Conservation (phyloP, 2,888 invertebrate genomes). For the Idaea biselata region DNA sequence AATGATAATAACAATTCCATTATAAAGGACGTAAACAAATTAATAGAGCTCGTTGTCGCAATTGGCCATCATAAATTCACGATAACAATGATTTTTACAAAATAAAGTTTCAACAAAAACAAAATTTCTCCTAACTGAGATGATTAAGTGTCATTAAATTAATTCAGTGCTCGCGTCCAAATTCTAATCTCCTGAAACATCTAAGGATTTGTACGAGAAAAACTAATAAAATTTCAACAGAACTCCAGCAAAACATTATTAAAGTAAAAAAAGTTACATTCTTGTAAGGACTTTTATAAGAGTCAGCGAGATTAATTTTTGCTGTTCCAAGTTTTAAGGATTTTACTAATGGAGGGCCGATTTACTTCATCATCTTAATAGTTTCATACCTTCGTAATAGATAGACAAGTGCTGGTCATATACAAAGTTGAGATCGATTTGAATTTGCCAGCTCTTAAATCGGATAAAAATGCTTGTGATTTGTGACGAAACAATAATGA, state of each 20-base stretch:
- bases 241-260: slow-evolving; percentile 1
- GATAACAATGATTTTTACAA: background rate
- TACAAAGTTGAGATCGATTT: background rate
- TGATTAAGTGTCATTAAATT: slow-evolving; percentile 13
- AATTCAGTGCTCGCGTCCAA: slow-evolving; percentile 10
- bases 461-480: background rate
- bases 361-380: background rate
- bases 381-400: background rate
- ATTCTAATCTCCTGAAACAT: slow-evolving; percentile 3
- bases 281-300: background rate
- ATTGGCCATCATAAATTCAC: slow-evolving; percentile 3
- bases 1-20: background rate
- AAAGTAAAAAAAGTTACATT: background rate
- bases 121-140: background rate
- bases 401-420: background rate
- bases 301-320: background rate
- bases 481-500: background rate
- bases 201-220: slow-evolving; percentile 15
- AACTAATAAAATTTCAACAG: slow-evolving; percentile 11
- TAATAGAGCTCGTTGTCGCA: slow-evolving; percentile 16
- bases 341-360: background rate
- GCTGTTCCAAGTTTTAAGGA: background rate
- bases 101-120: background rate
- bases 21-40: slow-evolving; percentile 16
- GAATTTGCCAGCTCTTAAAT: background rate